Conservation (phyloP, 2,113 vertebrate genomes). For the Heterotis niloticus region DNA sequence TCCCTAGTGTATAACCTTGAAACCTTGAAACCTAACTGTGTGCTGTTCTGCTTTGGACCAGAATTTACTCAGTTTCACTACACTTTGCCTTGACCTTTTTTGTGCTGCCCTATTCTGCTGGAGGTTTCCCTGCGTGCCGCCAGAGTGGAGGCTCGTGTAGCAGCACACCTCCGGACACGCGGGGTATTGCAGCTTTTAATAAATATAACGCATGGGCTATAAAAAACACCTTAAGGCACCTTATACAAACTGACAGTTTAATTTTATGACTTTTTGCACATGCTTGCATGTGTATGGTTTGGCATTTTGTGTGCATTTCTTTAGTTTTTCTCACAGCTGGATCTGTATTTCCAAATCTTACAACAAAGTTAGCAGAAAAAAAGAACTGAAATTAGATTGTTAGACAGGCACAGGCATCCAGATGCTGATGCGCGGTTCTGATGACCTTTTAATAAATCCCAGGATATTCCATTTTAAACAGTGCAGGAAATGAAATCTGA, state of each 20-base stretch:
- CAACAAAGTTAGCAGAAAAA: background rate
- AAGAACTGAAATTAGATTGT: background rate
- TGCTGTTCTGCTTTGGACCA: background rate
- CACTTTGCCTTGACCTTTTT: background rate
- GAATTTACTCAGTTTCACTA: background rate
- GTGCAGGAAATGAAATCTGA: too few species aligned
- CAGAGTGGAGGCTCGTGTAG: background rate
- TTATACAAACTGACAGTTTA: constrained; percentile 29
- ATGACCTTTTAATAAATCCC: too few species aligned
- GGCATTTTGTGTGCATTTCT: background rate
- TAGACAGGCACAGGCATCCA: background rate
- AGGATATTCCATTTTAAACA: too few species aligned
- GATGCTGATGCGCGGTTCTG: background rate
- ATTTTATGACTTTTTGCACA: constrained; percentile 15
- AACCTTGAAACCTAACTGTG: too few species aligned
- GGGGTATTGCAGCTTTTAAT: constrained; percentile 14
- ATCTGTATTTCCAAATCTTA: constrained; percentile 11
- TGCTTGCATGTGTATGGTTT: background rate
- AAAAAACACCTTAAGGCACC: constrained; percentile 23
- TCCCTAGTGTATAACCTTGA: background rate
- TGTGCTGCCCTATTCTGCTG: background rate
- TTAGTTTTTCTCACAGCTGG: constrained; percentile 28
- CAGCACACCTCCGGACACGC: constrained; percentile 1
- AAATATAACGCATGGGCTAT: constrained; percentile 20
- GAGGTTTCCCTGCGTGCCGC: background rate